Conservation (phyloP, 2,113 vertebrate genomes). For the Peucedramus taeniatus region DNA sequence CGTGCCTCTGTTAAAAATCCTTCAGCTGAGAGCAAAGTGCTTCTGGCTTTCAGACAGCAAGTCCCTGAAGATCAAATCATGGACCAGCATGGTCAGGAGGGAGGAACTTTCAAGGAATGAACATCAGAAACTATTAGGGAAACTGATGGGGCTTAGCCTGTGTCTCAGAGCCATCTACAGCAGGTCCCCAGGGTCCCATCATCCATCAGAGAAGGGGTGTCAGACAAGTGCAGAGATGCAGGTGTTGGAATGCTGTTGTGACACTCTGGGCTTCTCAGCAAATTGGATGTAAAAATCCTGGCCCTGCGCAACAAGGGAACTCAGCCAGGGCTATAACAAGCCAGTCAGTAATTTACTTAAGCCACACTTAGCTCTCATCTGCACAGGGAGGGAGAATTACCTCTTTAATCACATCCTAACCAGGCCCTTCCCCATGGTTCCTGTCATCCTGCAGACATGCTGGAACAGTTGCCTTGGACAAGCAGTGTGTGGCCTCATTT, state of each 20-base stretch:
- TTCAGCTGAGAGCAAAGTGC: not conserved
- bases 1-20: not conserved
- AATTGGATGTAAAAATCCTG: not conserved
- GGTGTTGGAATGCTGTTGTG: not conserved
- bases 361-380: constrained; percentile 30
- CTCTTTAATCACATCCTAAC: constrained; percentile 46
- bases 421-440: not conserved
- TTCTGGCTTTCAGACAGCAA: not conserved
- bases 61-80: not conserved
- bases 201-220: not conserved
- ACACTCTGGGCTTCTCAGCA: not conserved
- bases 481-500: not conserved
- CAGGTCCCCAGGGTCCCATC: not conserved
- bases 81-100: not conserved
- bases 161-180: not conserved
- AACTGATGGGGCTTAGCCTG: not conserved
- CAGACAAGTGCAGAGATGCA: not conserved
- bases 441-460: not conserved
- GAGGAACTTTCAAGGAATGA: not conserved
- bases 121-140: constrained; percentile 14
- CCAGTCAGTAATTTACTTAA: constrained; percentile 41
- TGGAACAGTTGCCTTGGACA: not conserved
- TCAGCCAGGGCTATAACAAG: constrained; percentile 39
- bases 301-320: not conserved
- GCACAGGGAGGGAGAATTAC: not conserved